phyloP scores from a whole-genome alignment of 1,140 invertebrate genomes.

The Eumeta japonica region DNA sequence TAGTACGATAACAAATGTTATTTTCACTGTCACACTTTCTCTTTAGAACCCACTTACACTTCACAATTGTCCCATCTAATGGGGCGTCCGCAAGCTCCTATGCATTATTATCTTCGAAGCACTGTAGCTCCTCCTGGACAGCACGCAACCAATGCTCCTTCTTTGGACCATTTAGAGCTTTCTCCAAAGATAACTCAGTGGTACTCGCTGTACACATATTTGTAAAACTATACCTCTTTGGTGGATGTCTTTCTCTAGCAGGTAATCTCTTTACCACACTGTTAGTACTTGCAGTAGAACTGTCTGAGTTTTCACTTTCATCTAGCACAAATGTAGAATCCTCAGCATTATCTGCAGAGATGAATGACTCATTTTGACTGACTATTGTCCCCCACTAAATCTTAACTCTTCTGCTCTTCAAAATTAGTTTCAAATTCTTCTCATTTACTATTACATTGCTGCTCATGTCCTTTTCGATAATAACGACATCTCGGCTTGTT shows the following conservation, averaged over 20 bases:
- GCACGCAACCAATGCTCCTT: conserved; percentile 12
- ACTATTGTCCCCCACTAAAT: neutral
- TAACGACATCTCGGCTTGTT: conserved; percentile 13
- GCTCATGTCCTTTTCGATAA: conserved; percentile 8
- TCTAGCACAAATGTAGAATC: neutral
- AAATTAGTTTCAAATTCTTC: too few relatives aligned
- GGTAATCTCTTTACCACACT: neutral
- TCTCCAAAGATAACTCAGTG: conserved; percentile 6
- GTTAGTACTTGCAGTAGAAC: conserved; percentile 3
- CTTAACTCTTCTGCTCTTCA: conserved; percentile 2
- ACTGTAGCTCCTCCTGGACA: conserved; percentile 13
- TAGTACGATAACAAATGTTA: conserved; percentile 10
- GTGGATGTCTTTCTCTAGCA: neutral
- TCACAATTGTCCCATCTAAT: conserved; percentile 11
- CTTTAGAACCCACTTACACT: conserved; percentile 19
- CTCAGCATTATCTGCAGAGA: neutral
- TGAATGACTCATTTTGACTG: conserved; percentile 1
- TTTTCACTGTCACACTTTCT: conserved; percentile 14
- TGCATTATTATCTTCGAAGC: conserved; percentile 16
- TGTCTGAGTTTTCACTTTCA: conserved; percentile 3
- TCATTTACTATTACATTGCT: neutral
- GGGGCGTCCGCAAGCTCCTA: conserved; percentile 13
- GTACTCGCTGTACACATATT: conserved; percentile 5
- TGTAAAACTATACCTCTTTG: conserved; percentile 8
- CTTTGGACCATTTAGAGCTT: conserved; percentile 13